Evolutionary conservation across 2,113 vertebrate genomes (phyloP).

Genomic region (Euleptes europaea): DNA sequence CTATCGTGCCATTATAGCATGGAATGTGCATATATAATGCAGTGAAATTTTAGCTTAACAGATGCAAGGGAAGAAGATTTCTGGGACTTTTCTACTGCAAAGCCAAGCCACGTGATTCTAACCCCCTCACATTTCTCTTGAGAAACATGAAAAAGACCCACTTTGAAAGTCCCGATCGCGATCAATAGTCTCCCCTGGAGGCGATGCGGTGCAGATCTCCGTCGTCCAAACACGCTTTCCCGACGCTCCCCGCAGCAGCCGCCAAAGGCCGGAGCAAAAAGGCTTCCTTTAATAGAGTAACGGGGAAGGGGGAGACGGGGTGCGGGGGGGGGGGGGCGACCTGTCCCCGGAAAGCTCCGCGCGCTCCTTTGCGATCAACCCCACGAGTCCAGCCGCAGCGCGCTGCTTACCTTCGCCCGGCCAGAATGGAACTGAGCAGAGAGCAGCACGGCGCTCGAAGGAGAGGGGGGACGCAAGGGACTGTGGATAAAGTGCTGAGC

Average conservation of each 20-base stretch:
- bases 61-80: not conserved
- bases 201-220: too few relatives aligned
- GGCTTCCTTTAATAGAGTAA: not conserved
- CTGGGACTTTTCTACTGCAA: not conserved
- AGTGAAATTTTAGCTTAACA: too few relatives aligned
- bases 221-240: too few relatives aligned
- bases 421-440: conserved; percentile 60
- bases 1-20: not conserved
- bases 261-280: not conserved
- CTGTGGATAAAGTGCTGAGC: conserved; percentile 71
- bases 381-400: not conserved
- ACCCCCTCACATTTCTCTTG: not conserved
- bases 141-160: not conserved
- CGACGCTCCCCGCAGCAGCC: too few relatives aligned
- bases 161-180: not conserved
- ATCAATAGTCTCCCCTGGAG: not conserved
- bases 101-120: too few relatives aligned
- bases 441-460: conserved; percentile 28
- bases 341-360: not conserved
- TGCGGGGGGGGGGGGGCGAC: too few relatives aligned
- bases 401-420: conserved; percentile 74
- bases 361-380: not conserved
- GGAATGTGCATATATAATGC: too few relatives aligned
- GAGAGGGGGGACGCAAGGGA: conserved; percentile 69
- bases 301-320: too few relatives aligned